Evolutionary conservation across 2,797 vertebrate genomes (phyloP).

Genomic region (Hydrolagus colliei): DNA sequence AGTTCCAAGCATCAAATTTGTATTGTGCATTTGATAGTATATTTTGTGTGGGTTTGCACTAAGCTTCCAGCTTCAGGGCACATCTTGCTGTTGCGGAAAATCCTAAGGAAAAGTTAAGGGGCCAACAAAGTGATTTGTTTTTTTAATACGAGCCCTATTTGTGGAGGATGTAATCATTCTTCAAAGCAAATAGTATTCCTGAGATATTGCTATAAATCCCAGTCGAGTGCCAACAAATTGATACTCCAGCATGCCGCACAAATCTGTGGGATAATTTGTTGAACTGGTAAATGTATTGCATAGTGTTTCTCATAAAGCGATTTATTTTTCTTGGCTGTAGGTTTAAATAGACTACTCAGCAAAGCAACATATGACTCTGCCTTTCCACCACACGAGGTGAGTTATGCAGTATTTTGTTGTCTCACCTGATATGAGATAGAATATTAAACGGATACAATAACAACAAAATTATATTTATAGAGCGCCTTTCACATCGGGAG

Average conservation of each 20-base stretch:
- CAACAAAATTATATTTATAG: too few relatives aligned
- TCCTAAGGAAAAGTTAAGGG: not conserved
- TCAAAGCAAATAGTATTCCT: not conserved
- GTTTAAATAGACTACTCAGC: conserved; percentile 84
- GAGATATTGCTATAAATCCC: not conserved
- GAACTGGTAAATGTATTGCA: not conserved
- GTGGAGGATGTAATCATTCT: not conserved
- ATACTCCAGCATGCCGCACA: not conserved
- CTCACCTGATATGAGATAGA: too few relatives aligned
- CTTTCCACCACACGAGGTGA: conserved; percentile 95
- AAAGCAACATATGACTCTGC: conserved; percentile 93
- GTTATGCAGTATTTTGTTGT: not conserved
- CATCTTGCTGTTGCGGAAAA: not conserved
- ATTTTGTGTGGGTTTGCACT: too few relatives aligned
- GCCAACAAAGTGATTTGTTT: too few relatives aligned
- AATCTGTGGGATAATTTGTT: not conserved
- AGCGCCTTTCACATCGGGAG: too few relatives aligned
- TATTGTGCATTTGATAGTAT: not conserved
- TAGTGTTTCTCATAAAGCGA: not conserved
- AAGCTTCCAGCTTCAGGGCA: not conserved
- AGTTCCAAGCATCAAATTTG: not conserved
- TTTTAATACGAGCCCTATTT: too few relatives aligned
- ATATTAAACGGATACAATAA: too few relatives aligned
- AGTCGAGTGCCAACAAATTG: not conserved
- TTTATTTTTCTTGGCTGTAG: conserved; percentile 50